Conservation (phyloP, 2,888 invertebrate species). For the Philereme vetulata region DNA sequence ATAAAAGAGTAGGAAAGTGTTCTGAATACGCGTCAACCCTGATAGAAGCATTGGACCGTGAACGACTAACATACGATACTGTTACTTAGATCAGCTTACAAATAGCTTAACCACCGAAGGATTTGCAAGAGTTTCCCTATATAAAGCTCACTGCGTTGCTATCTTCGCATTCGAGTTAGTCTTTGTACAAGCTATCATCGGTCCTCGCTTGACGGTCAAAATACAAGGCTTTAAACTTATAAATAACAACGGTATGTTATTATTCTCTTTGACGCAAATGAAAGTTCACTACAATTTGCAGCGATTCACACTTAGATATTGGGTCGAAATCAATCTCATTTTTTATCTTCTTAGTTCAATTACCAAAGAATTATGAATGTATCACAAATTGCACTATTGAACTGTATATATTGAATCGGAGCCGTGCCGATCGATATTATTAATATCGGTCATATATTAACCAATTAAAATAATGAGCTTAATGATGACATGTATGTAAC, state of each 20-base stretch:
- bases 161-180: slow-evolving; percentile 12
- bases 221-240: slow-evolving; percentile 42
- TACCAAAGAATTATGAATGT: too few species aligned
- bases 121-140: slow-evolving; percentile 45
- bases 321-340: too few species aligned
- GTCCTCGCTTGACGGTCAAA: slow-evolving; percentile 39
- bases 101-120: slow-evolving; percentile 40
- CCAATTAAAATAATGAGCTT: slow-evolving; percentile 27
- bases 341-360: too few species aligned
- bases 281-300: slow-evolving; percentile 50
- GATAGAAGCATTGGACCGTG: slow-evolving; percentile 48
- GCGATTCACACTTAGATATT: too few species aligned
- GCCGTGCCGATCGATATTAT: neutral
- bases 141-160: slow-evolving; percentile 35
- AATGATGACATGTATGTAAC: slow-evolving; percentile 31
- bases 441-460: slow-evolving; percentile 13
- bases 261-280: slow-evolving; percentile 56
- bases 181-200: slow-evolving; percentile 26
- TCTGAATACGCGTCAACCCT: slow-evolving; percentile 47
- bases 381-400: neutral
- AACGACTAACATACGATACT: slow-evolving; percentile 57
- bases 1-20: slow-evolving; percentile 18
- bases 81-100: slow-evolving; percentile 54
- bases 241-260: slow-evolving; percentile 43
- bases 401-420: slow-evolving; percentile 18